Percentiles rank a stretch among this genome's conserved stretches.
phyloP scores from a whole-genome alignment of 1,140 invertebrate genomes.

The Batillaria attramentaria region DNA sequence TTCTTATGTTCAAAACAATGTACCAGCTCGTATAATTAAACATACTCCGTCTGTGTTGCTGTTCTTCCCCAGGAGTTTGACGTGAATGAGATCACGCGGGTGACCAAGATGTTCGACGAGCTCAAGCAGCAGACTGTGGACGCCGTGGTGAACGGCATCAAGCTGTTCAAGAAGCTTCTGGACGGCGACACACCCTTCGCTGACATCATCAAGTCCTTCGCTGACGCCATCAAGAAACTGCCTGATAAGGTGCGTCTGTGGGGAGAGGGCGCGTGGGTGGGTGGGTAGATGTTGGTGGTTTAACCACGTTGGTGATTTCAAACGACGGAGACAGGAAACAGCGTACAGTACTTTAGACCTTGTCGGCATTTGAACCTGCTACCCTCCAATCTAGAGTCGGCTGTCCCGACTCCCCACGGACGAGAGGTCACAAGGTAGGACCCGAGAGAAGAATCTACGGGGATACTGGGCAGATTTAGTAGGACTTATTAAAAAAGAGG shows the following conservation, averaged over 20 bases:
- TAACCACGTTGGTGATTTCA: neutral
- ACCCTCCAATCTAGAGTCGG: too few species aligned
- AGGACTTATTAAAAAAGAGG: neutral
- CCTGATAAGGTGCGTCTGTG: constrained; percentile 41
- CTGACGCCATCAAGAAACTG: constrained; percentile 40
- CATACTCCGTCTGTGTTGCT: too few species aligned
- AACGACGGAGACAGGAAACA: too few species aligned
- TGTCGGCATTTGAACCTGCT: too few species aligned
- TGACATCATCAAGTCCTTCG: constrained; percentile 38
- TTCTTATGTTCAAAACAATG: too few species aligned
- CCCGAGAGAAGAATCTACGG: too few species aligned
- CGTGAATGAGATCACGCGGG: constrained; percentile 39
- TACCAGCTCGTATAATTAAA: too few species aligned
- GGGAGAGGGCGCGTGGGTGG: neutral
- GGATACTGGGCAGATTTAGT: neutral
- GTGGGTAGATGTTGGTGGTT: neutral
- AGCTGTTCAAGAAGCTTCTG: constrained; percentile 42
- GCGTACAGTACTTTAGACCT: too few species aligned
- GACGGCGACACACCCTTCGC: constrained; percentile 34
- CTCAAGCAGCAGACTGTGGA: constrained; percentile 41
- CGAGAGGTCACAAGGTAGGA: too few species aligned
- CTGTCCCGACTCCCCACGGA: too few species aligned
- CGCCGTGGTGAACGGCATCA: constrained; percentile 36
- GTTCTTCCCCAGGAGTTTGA: constrained; percentile 53
- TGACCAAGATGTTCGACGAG: constrained; percentile 47